Percentiles rank a stretch among this genome's conserved stretches.
phyloP scores from a whole-genome alignment of 2,113 vertebrate genomes.

The Grammomys surdaster region DNA sequence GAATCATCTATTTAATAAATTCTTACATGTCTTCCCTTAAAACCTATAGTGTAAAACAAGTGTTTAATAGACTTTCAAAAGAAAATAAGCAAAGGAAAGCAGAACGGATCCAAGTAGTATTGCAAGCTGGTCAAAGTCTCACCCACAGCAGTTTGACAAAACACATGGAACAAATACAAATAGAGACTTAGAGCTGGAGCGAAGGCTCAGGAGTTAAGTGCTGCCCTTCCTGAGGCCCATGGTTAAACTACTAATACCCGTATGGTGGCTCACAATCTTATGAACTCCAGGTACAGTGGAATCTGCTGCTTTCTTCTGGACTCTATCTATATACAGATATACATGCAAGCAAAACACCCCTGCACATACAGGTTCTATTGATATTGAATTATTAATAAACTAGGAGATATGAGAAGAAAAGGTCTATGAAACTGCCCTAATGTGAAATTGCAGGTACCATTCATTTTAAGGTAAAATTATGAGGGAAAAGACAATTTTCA shows the following conservation, averaged over 20 bases:
- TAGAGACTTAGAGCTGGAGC: background rate
- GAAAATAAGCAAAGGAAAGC: background rate
- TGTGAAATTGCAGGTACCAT: background rate
- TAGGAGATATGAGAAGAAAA: background rate
- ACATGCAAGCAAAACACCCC: background rate
- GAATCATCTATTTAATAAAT: background rate
- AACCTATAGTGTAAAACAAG: background rate
- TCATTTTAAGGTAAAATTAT: background rate
- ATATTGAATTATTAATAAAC: background rate
- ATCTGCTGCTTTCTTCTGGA: background rate
- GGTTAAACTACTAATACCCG: background rate
- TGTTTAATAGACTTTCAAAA: background rate
- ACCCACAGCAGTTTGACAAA: background rate
- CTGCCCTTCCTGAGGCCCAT: background rate
- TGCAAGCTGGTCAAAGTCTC: background rate
- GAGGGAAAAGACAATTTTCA: background rate
- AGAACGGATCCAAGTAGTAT: background rate
- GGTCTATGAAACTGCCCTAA: background rate
- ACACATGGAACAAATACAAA: background rate
- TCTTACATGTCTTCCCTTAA: background rate
- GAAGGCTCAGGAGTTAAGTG: background rate
- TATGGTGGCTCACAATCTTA: background rate
- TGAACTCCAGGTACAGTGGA: background rate
- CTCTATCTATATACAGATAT: background rate
- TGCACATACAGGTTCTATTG: background rate